Evolutionary conservation across 2,797 vertebrate genomes (phyloP).

Genomic region (Hydrolagus colliei): DNA sequence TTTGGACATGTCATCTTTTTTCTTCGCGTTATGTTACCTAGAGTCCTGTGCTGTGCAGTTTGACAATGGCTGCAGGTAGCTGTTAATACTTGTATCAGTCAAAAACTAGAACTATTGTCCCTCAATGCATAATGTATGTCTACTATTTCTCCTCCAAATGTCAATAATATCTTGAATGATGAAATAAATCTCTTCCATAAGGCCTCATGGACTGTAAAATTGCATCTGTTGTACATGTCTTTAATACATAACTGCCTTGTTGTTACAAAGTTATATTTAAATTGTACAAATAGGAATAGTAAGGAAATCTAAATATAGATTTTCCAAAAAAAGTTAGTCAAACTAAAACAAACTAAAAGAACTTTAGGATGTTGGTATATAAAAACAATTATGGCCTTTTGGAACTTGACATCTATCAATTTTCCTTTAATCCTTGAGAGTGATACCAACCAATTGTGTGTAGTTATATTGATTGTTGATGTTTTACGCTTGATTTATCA

Average conservation of each 20-base stretch:
- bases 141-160: not conserved
- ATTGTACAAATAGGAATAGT: not conserved
- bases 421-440: not conserved
- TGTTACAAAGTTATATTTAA: not conserved
- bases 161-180: not conserved
- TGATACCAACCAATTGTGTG: not conserved
- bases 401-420: not conserved
- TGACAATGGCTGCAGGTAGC: conserved; percentile 3
- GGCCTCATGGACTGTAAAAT: not conserved
- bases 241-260: not conserved
- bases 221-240: not conserved
- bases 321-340: not conserved
- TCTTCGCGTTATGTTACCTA: not conserved
- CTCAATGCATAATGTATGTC: not conserved
- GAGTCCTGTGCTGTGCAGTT: not conserved
- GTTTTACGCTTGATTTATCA: not conserved
- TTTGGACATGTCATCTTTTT: not conserved
- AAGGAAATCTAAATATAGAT: not conserved
- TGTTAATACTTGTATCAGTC: not conserved
- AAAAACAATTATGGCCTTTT: not conserved
- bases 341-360: not conserved
- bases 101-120: not conserved
- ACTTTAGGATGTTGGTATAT: not conserved
- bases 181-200: not conserved
- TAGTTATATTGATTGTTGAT: conserved; percentile 1